These are phyloP conservation scores for Tyria jacobaeae DNA, from an alignment of 2,888 invertebrate species.

Conservation along the genomic window DNA sequence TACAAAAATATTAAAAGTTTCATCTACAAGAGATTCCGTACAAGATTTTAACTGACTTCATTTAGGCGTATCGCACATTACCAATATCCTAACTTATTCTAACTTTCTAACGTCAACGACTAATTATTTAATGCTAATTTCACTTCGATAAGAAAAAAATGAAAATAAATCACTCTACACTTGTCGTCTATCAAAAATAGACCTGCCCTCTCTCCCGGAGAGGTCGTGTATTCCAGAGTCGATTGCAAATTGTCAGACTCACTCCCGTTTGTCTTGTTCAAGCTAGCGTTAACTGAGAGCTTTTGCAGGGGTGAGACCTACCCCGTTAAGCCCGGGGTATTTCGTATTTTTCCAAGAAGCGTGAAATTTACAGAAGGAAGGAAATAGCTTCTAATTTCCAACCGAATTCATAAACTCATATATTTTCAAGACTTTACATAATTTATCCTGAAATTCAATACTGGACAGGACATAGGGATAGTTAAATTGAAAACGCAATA, in stretches of 20 bases:
- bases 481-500: too few relatives aligned
- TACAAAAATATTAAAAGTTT: too few relatives aligned
- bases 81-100: too few relatives aligned
- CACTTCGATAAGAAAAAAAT: neutral
- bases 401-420: too few relatives aligned
- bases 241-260: conserved; percentile 53
- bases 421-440: too few relatives aligned
- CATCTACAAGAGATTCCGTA: too few relatives aligned
- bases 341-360: conserved; percentile 4
- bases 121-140: neutral
- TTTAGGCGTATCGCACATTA: too few relatives aligned
- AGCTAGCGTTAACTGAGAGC: conserved; percentile 23
- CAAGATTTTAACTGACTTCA: too few relatives aligned
- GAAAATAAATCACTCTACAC: conserved; percentile 25
- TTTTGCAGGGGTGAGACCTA: conserved; percentile 41
- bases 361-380: neutral
- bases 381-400: neutral
- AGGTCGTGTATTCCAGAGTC: conserved; percentile 29
- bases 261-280: conserved; percentile 50
- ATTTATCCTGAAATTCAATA: too few relatives aligned
- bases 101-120: too few relatives aligned
- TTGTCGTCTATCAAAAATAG: conserved; percentile 43
- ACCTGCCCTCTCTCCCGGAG: conserved; percentile 28
- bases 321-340: conserved; percentile 22
- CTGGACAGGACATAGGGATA: too few relatives aligned